Conservation (phyloP, 2,113 vertebrate species). For the Gorsachius goisagi region DNA sequence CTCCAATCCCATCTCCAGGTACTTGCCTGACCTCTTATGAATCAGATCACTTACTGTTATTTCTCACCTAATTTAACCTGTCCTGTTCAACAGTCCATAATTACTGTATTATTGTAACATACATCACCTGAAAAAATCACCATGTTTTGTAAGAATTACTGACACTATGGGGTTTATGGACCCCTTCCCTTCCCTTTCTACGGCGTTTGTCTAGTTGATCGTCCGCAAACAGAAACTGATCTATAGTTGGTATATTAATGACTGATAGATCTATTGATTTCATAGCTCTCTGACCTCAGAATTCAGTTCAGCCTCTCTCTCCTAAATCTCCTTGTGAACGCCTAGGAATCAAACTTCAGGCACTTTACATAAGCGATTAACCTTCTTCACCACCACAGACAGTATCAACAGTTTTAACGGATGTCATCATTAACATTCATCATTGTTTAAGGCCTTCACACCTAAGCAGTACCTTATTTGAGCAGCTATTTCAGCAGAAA, state of each 20-base stretch:
- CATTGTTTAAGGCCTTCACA: background rate
- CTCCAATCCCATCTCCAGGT: background rate
- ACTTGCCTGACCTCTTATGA: background rate
- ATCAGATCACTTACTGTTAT: background rate
- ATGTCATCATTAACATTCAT: background rate
- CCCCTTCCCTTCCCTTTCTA: background rate
- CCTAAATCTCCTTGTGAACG: background rate
- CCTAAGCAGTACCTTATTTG: background rate
- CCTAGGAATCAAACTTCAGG: background rate
- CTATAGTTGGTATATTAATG: background rate
- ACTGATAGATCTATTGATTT: background rate
- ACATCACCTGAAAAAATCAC: background rate
- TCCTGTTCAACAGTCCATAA: background rate
- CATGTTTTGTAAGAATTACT: background rate
- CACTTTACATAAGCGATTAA: accelerated
- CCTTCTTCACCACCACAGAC: background rate
- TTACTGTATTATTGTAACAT: background rate
- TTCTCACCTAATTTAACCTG: background rate
- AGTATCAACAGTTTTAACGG: background rate
- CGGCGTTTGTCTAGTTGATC: accelerated
- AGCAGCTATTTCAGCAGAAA: background rate
- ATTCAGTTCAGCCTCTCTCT: background rate
- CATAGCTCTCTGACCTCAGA: background rate
- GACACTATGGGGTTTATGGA: accelerated
- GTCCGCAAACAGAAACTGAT: background rate